Percentiles rank a stretch among this genome's conserved stretches.
Evolutionary conservation across 2,113 vertebrate species (phyloP).

Genomic region (Microcebus lehilahytsara): DNA sequence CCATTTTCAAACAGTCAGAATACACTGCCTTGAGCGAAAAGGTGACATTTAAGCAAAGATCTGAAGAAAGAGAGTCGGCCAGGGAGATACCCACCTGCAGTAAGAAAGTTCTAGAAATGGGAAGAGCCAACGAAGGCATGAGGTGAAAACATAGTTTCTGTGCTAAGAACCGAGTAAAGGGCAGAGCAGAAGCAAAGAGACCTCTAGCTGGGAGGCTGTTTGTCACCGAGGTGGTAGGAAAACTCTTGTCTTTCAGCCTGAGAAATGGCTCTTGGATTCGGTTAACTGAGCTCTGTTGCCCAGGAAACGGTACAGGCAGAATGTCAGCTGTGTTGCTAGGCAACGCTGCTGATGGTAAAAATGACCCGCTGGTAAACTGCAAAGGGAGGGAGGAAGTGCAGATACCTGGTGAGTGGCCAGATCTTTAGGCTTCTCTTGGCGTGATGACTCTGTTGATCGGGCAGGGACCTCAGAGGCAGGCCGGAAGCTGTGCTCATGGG

Average conservation of each 20-base stretch:
- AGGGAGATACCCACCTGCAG: not conserved
- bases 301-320: constrained; percentile 54
- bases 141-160: not conserved
- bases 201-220: not conserved
- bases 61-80: not conserved
- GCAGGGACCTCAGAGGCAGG: not conserved
- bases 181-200: not conserved
- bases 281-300: not conserved
- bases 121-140: not conserved
- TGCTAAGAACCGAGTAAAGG: not conserved
- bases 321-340: constrained; percentile 15
- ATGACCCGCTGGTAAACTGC: not conserved
- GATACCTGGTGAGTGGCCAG: not conserved
- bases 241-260: not conserved
- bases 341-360: constrained; percentile 17
- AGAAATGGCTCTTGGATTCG: constrained; percentile 23
- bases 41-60: not conserved
- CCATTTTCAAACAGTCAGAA: not conserved
- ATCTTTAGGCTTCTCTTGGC: not conserved
- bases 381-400: not conserved
- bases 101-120: not conserved
- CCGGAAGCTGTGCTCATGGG: not conserved
- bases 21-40: not conserved
- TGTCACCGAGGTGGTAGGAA: not conserved
- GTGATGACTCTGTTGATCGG: not conserved